Base-by-base conservation (phyloP, 1,140 invertebrate species). In the Pogonus chalceus region DNA sequence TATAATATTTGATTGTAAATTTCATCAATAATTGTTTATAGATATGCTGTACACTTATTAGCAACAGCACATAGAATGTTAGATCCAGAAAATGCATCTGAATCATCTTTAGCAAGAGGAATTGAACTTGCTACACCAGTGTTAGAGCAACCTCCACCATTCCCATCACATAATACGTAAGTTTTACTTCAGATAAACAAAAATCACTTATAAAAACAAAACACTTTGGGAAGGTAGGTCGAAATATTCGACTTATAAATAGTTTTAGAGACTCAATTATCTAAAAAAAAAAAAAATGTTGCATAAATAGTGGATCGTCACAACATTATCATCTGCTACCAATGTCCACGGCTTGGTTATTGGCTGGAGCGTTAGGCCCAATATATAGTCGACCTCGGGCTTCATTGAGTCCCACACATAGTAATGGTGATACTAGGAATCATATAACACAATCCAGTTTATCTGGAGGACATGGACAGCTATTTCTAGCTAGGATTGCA, bases 311-410 rank as follows among this genome's bases (percentile, higher is more conserved):
- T 24, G 62, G 65, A 64, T 56, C 58, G 7, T 61, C 66, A 49
- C 64, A 66, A 53, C 37, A 56, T 60, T 64, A 59, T 55, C 73
- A 75, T 26, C 66, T 81, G 52, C 72, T 84, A 67, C 84, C 85
- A 0, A 71, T 85, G 52, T 86, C 85, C 51, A 79, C 82, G 60
- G 85, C 88, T 2, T 92, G 88, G 88, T 71, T 92, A 31, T 70
- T 92, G 55, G 81, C 87, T 1, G 82, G 80, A 21, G 80, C 83
- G 7, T 71, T 90, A 60, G 84, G 87, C 0, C 74, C 78, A 12
- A 66, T 84, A 2, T 90, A 86, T 65, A 82, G 80, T 20, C 76
- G 79, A 37, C 82, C 82, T 0, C 72, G 73, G 53, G 62, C 66
- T 0, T 53, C 67, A 53, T 10, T 43, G 37, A 69, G 72, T 24